A percentile compares a stretch with the other conserved stretches of the same genome.
Conservation (phyloP, 1,140 invertebrate species). For the Hyposmocoma kahamanoa region DNA sequence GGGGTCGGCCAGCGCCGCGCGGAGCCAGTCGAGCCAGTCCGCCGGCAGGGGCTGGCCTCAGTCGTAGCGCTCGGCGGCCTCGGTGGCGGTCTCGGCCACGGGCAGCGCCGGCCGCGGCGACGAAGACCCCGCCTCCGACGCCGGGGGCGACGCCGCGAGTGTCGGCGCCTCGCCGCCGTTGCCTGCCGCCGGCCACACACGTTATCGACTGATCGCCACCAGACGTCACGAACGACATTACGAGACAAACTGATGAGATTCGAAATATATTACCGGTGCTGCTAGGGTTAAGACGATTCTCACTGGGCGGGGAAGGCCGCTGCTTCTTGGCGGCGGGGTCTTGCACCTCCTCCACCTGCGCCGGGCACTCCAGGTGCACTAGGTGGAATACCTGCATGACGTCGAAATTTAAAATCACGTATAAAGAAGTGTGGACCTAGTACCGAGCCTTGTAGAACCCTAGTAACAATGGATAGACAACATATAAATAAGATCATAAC, state of each 20-base stretch:
- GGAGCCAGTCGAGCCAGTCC: neutral
- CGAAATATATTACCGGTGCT: conserved; percentile 9
- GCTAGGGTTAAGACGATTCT: conserved; percentile 15
- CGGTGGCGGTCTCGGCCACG: conserved; percentile 73
- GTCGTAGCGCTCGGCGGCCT: conserved; percentile 67
- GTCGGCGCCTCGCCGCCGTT: conserved; percentile 6
- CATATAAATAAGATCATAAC: no score
- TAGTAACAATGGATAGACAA: no score
- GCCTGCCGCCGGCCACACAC: conserved; percentile 3
- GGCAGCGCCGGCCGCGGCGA: conserved; percentile 28
- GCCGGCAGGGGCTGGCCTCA: conserved; percentile 13
- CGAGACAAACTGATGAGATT: no score
- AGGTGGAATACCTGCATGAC: conserved; percentile 89
- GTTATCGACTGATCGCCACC: no score
- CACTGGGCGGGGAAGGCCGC: conserved; percentile 19
- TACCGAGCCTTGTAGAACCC: no score
- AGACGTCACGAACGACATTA: no score
- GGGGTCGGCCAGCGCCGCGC: neutral
- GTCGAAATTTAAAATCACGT: no score
- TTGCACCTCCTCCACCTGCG: conserved; percentile 75
- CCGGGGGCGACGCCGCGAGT: conserved; percentile 8
- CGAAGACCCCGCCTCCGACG: conserved; percentile 4
- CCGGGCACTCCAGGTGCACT: conserved; percentile 97
- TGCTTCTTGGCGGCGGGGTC: conserved; percentile 51
- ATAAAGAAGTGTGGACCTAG: no score